phyloP scores from a whole-genome alignment of 2,888 invertebrate species.

The Rotaria sp. region DNA sequence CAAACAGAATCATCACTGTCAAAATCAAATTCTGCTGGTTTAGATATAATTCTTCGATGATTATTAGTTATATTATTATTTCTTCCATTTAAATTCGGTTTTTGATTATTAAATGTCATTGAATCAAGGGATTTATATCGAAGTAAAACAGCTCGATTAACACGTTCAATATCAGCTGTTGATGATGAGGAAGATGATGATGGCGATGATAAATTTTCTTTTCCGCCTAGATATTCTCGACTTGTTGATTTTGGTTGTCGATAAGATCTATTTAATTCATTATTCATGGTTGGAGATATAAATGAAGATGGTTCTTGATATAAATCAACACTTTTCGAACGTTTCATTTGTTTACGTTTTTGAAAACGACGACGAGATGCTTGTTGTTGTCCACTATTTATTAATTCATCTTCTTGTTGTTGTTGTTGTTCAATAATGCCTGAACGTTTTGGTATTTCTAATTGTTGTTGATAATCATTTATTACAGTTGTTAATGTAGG shows the following conservation, averaged over 20 bases:
- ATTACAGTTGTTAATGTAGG: background rate
- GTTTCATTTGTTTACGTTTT: conserved; percentile 24
- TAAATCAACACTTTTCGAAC: conserved; percentile 5
- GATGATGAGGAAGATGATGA: background rate
- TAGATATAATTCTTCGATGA: background rate
- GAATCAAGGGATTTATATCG: conserved; percentile 22
- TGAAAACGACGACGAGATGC: conserved; percentile 16
- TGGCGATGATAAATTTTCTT: background rate
- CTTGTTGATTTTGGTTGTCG: background rate
- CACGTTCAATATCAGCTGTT: background rate
- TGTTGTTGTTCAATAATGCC: background rate
- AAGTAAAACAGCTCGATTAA: background rate
- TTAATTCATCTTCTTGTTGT: background rate
- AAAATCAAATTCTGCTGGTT: conserved; percentile 6
- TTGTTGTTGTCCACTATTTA: background rate
- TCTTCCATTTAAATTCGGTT: background rate
- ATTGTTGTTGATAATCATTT: background rate
- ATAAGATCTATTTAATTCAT: background rate
- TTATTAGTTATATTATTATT: too few relatives aligned
- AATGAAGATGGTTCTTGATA: background rate
- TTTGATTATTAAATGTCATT: background rate
- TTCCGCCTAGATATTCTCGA: background rate
- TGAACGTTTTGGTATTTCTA: background rate
- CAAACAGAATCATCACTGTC: conserved; percentile 41
- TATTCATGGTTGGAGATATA: background rate